Evolutionary conservation across 2,797 vertebrate species (phyloP), one percentile per base, ranked within the genome.

Genomic region (Hipposideros larvatus): DNA sequence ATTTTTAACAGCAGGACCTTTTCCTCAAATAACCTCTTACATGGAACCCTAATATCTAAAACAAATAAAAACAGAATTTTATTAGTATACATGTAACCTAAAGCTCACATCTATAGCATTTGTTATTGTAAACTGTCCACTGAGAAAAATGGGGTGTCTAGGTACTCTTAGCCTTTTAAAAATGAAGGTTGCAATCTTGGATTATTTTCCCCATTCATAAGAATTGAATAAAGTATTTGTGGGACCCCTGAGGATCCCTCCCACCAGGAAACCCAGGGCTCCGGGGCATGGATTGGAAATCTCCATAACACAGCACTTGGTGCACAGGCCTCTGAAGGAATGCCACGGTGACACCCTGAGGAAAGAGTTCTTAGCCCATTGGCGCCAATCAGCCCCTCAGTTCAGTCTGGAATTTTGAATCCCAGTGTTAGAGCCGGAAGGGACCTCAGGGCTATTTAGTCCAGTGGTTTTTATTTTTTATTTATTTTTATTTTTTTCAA

Each of bases 1-100:
- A 55, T 88, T 70, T 93, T 95, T 88, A 90, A 55, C 55, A 84
- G 65, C 82, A 95, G 10, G 37, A 90, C 3, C 7, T 71, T 95
- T 84, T 75, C 41, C 71, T 78, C 78, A 89, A 88, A 86, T 90
- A 90, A 87, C 41, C n/a, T 66, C 91, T 91, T 51, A 53, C 43
- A 37, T 77, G 13, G 61, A 71, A 68, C 16, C 51, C 73, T 78
- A 53, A 34, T 85, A 53, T 31, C 79, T 63, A 86, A 84, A 65
- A 83, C 75, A 93, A 91, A 51, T 57, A 65, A 80, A 75, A 77
- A 71, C 48, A 84, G 75, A 87, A 80, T 95, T 78, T 87, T 78
- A 46, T 87, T 63, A 43, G 55, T 57, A 73, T 26, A 79, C 59
- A 57, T 21, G 0, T 77, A n/a, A 53, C 26, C n/a, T 84, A 73